phyloP scores from a whole-genome alignment of 2,113 vertebrate species.

The Vicugna pacos region DNA sequence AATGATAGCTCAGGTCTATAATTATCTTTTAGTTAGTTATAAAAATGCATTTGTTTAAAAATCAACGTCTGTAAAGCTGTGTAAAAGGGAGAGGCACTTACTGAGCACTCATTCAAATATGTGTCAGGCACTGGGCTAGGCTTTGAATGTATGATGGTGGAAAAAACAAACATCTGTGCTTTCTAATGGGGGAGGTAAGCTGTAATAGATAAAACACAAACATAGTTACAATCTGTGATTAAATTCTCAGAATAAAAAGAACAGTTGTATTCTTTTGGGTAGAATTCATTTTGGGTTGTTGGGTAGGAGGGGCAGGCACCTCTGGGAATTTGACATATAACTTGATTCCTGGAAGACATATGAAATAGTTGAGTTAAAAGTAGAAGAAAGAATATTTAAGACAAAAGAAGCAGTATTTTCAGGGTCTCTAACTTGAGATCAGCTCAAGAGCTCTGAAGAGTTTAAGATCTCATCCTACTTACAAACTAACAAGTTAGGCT shows the following conservation, averaged over 20 bases:
- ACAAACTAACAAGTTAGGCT: background rate
- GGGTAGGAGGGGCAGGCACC: background rate
- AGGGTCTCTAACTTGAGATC: background rate
- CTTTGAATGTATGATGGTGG: background rate
- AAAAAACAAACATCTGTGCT: background rate
- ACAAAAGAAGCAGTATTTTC: background rate
- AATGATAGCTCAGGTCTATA: background rate
- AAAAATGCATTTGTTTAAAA: background rate
- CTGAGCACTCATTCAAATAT: background rate
- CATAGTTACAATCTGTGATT: background rate
- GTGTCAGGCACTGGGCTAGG: background rate
- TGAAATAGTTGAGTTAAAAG: background rate
- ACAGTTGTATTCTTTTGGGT: background rate
- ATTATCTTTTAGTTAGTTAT: slow-evolving; percentile 2
- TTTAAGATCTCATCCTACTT: background rate
- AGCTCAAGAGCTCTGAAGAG: background rate
- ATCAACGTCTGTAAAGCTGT: background rate
- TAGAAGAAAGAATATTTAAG: background rate
- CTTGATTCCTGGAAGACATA: background rate
- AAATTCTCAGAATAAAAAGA: background rate
- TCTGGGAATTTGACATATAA: background rate
- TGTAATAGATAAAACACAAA: background rate
- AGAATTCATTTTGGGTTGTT: background rate
- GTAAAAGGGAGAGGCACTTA: background rate
- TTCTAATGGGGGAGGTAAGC: background rate